Percentiles rank a stretch among this genome's conserved stretches.
phyloP scores from a whole-genome alignment of 2,888 invertebrate genomes.

The Melieria picta region DNA sequence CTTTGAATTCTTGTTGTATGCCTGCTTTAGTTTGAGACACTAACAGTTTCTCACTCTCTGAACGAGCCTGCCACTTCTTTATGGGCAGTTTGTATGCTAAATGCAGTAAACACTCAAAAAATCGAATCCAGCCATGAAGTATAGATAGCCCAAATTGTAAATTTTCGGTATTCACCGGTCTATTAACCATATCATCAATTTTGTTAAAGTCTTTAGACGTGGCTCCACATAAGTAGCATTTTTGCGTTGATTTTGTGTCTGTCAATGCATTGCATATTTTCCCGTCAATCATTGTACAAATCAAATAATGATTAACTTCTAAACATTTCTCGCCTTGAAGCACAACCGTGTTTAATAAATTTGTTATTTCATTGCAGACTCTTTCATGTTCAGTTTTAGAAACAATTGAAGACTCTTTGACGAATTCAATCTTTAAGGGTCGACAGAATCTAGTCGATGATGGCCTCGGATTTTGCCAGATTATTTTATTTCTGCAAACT shows the following conservation, averaged over 20 bases:
- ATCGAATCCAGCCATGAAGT: constrained; percentile 35
- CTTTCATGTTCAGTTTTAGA: constrained; percentile 23
- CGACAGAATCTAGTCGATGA: constrained; percentile 25
- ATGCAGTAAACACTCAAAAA: constrained; percentile 32
- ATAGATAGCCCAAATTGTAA: constrained; percentile 36
- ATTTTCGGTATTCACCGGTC: constrained; percentile 30
- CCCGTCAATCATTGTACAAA: constrained; percentile 31
- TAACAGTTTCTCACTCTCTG: constrained; percentile 21
- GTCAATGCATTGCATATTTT: constrained; percentile 27
- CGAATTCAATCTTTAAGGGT: constrained; percentile 24
- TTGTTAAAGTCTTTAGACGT: constrained; percentile 32
- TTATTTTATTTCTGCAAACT: constrained; percentile 10
- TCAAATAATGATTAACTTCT: constrained; percentile 23
- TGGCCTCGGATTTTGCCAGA: constrained; percentile 32
- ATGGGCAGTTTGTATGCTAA: constrained; percentile 21
- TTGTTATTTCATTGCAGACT: background rate
- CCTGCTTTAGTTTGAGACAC: constrained; percentile 27
- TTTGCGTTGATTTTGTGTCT: constrained; percentile 19
- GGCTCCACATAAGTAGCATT: constrained; percentile 29
- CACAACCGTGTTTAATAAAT: constrained; percentile 2
- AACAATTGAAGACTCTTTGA: constrained; percentile 17
- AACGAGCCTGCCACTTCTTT: constrained; percentile 32
- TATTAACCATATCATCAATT: constrained; percentile 27
- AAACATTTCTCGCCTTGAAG: constrained; percentile 14
- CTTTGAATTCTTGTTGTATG: constrained; percentile 32